Evolutionary conservation across 2,888 invertebrate species (phyloP).

Genomic region (Antitype chi): DNA sequence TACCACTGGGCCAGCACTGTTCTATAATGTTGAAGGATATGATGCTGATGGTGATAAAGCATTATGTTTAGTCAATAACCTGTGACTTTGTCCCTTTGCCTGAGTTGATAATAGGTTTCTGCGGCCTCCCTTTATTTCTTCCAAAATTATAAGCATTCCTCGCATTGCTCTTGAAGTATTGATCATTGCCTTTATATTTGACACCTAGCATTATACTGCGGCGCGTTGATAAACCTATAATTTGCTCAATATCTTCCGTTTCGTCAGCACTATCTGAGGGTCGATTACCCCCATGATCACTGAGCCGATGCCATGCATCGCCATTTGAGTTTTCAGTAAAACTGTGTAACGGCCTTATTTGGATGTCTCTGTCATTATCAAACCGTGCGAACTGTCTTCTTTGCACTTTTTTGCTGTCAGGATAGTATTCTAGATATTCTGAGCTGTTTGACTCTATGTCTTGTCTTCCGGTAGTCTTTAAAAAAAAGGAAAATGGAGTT

Average conservation of each 20-base stretch:
- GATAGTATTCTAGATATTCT: conserved; percentile 22
- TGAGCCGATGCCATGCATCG: conserved; percentile 33
- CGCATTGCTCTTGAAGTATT: neutral
- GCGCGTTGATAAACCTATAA: conserved; percentile 24
- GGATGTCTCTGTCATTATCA: neutral
- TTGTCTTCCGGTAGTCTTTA: neutral
- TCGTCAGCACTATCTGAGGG: neutral
- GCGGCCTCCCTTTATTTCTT: neutral
- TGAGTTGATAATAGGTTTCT: neutral
- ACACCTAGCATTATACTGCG: conserved; percentile 10
- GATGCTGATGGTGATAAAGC: neutral
- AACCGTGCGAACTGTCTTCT: neutral
- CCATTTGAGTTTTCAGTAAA: neutral
- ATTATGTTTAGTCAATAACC: conserved; percentile 13
- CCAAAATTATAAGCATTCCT: neutral
- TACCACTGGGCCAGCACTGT: too few relatives aligned
- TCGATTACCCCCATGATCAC: conserved; percentile 8
- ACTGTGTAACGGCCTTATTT: conserved; percentile 1
- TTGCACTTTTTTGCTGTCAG: neutral
- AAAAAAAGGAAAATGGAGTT: neutral
- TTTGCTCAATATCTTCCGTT: neutral
- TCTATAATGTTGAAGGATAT: too few relatives aligned
- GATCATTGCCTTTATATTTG: neutral
- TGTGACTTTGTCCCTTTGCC: neutral
- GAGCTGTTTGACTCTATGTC: neutral